Base-by-base conservation (phyloP, 2,113 vertebrate species). In the Vimba vimba region DNA sequence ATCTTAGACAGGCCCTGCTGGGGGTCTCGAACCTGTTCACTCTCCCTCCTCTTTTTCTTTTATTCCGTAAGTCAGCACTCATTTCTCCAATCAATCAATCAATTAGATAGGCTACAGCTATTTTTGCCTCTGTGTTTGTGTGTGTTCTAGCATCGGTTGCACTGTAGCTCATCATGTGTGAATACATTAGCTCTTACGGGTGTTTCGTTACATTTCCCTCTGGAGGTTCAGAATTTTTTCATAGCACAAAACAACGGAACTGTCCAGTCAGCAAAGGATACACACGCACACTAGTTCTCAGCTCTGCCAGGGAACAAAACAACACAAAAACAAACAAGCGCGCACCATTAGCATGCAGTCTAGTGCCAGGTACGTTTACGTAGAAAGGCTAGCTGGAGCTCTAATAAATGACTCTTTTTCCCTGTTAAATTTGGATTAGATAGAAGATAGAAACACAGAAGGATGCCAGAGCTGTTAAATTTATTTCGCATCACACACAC, bases 1-100 rank as follows among this genome's bases (percentile, higher is more conserved):
- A 91, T 91, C 90, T 91, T 88, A 92, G 9, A 87, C 77, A 85
- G 91, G 93, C 89, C 93, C 93, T 87, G 91, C 21, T 62, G 92
- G 90, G 89, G 83, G 87, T 52, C 27, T 23, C 12, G 10, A 27
- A 43, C 82, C 21, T n/a, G 57, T 59, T 76, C 66, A 23, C 59
- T 59, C 55, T 73, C 75, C 30, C n/a, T 23, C 27, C 43, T 60
- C 52, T 36, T 57, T 83, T 82, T 47, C 68, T 12, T 39, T 81
- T 81, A 64, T 36, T 62, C 45, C 47, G 1, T 57, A 30, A 45
- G 25, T 45, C 73, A 76, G 73, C 50, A 33, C 25, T 52, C 45
- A 52, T 77, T 77, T 50, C 45, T 77, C 25, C 15, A 33, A 55
- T 77, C 75, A 55, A 76, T 76, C n/a, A 39, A 15, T 76, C 74